A percentile compares a stretch with the other conserved stretches of the same genome.
These are phyloP conservation scores for Latrodectus elegans DNA, from an alignment of 2,888 invertebrate genomes.

Conservation along the genomic window DNA sequence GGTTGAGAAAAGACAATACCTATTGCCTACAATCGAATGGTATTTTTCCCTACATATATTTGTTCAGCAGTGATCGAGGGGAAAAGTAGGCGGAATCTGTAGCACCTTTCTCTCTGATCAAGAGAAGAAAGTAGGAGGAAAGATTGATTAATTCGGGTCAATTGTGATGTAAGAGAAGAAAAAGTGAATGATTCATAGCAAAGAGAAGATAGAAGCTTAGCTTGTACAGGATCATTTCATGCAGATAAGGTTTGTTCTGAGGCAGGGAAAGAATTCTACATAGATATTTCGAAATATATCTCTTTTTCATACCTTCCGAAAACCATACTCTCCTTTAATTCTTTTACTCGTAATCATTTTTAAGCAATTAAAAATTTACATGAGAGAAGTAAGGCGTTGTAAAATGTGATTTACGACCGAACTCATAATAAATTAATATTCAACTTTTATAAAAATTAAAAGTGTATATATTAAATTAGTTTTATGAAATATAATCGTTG, in stretches of 20 bases:
- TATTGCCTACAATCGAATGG: not conserved
- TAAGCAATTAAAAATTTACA: too few species aligned
- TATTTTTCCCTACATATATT: conserved; percentile 36
- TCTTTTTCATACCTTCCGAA: too few species aligned
- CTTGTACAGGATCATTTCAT: not conserved
- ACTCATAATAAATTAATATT: too few species aligned
- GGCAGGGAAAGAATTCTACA: too few species aligned
- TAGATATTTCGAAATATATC: too few species aligned
- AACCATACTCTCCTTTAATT: too few species aligned
- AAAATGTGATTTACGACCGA: too few species aligned
- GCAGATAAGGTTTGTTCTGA: not conserved
- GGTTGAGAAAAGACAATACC: not conserved
- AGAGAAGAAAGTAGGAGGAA: conserved; percentile 36
- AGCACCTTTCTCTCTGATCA: conserved; percentile 3
- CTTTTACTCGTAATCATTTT: too few species aligned
- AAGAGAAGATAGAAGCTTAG: not conserved
- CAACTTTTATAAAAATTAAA: too few species aligned
- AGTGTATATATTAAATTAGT: too few species aligned
- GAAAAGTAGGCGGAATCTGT: conserved; percentile 20
- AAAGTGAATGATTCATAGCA: conserved; percentile 49
- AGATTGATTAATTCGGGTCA: conserved; percentile 57
- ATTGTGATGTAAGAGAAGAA: conserved; percentile 41
- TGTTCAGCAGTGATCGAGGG: conserved; percentile 35
- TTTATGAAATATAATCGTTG: too few species aligned
- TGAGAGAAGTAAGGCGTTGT: too few species aligned